These are phyloP conservation scores for Dynastes grantii DNA, from an alignment of 2,888 invertebrate species.

Conservation along the genomic window DNA sequence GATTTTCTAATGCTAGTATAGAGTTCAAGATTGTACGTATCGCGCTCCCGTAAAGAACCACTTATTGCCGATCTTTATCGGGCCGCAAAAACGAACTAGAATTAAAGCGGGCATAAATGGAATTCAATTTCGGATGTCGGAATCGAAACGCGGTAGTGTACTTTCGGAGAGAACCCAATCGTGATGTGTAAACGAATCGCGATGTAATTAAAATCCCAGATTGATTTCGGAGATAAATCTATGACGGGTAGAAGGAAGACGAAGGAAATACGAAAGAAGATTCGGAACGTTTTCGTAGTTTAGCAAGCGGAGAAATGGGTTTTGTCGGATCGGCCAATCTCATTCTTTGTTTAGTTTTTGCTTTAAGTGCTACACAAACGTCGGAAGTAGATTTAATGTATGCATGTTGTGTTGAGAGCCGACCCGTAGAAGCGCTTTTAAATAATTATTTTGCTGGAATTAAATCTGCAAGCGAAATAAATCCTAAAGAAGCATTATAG, in stretches of 20 bases:
- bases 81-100: conserved; percentile 18
- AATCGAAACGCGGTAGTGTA: background rate
- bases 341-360: background rate
- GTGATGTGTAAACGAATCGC: conserved; percentile 39
- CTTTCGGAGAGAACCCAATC: background rate
- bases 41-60: too few species aligned
- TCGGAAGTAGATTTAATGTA: background rate
- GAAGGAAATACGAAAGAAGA: background rate
- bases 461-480: too few species aligned
- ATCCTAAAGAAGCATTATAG: too few species aligned
- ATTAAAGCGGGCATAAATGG: conserved; percentile 38
- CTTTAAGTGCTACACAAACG: background rate
- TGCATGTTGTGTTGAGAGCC: too few species aligned
- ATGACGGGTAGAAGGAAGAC: conserved; percentile 10
- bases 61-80: conserved; percentile 26
- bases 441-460: too few species aligned
- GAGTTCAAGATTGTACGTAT: too few species aligned
- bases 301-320: background rate
- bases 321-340: background rate
- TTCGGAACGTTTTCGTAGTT: background rate
- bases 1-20: too few species aligned
- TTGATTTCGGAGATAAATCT: conserved; percentile 35
- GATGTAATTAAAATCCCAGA: conserved; percentile 42
- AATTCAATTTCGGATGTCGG: conserved; percentile 36
- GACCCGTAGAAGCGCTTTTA: too few species aligned